Evolutionary conservation across 2,797 vertebrate genomes (phyloP), one percentile per base, ranked within the genome.

Genomic region (Hylomyscus alleni): DNA sequence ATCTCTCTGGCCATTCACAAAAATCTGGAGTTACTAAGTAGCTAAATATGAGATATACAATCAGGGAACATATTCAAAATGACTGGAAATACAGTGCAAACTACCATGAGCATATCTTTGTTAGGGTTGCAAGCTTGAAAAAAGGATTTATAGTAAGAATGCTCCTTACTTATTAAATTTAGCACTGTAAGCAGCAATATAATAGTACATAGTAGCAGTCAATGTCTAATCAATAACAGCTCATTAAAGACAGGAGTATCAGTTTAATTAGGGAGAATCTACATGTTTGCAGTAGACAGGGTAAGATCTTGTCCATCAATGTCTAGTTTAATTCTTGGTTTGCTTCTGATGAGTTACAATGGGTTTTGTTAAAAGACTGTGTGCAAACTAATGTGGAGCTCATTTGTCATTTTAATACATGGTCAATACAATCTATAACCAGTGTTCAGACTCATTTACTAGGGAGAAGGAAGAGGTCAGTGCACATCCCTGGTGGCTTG

Each of bases 231-330:
- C 96, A 96, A 98, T 97, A 97, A 82, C 54, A 96, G 9, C 75
- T 96, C 95, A 95, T 97, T 98, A 89, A 77, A 95, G n/a, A 97
- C 62, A 95, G 95, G 95, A 87, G 44, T 3, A 87, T 73, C 77
- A 77, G 6, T 91, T 97, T 97, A 96, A 98, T 97, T 3, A 0
- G 56, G 83, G 65, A 90, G 85, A 90, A 97, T 98, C 89, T 98
- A 85, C 90, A 92, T 97, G 76, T 78, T 98, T 97, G 90, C 92
- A 96, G 75, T 58, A 92, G 50, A 84, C 69, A 86, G 34, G 76
- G 96, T 96, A 98, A 98, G 89, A 96, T 97, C 98, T 97, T 98
- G 98, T 98, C 98, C 54, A 97, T 98, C 98, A 98, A 96, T 65
- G 97, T 97, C 98, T 90, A 4, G 77, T 97, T 98, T 95, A 97